Percentiles rank a stretch among this genome's conserved stretches.
These are phyloP conservation scores for Caranx ignobilis DNA, from an alignment of 2,113 vertebrate species.

Conservation along the genomic window DNA sequence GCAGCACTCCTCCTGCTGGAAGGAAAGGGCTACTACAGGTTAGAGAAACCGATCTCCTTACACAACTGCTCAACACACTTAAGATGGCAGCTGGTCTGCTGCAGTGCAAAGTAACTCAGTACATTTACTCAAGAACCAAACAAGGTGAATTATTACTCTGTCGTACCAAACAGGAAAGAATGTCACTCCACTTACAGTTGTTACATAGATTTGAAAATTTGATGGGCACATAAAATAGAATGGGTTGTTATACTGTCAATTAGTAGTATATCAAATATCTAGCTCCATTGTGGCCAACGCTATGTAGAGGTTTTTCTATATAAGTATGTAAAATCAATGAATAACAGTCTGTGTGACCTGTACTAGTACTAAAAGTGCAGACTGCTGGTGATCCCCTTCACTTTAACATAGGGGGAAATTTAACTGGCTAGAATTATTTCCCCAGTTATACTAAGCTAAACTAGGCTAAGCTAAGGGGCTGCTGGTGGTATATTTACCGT, in stretches of 20 bases:
- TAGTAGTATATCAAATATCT: background rate
- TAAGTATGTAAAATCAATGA: background rate
- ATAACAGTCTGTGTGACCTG: background rate
- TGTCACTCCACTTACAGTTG: background rate
- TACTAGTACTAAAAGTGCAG: too few species aligned
- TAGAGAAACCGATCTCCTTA: background rate
- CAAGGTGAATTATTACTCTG: too few species aligned
- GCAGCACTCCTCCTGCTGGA: slow-evolving; percentile 24
- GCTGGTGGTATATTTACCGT: background rate
- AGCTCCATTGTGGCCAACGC: background rate
- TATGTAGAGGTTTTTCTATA: background rate
- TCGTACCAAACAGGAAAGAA: too few species aligned
- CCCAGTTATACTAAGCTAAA: too few species aligned
- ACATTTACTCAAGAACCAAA: too few species aligned
- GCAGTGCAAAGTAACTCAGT: too few species aligned
- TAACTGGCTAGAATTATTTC: too few species aligned
- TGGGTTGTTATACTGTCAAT: background rate
- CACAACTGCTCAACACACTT: background rate
- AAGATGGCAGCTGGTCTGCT: too few species aligned
- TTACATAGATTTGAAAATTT: too few species aligned
- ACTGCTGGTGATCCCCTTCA: too few species aligned
- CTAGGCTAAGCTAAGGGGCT: background rate
- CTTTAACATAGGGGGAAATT: too few species aligned
- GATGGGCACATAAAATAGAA: too few species aligned
- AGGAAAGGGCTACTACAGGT: background rate